These are phyloP conservation scores for Hofmannophila pseudospretella DNA, from an alignment of 2,888 invertebrate species.

Conservation along the genomic window DNA sequence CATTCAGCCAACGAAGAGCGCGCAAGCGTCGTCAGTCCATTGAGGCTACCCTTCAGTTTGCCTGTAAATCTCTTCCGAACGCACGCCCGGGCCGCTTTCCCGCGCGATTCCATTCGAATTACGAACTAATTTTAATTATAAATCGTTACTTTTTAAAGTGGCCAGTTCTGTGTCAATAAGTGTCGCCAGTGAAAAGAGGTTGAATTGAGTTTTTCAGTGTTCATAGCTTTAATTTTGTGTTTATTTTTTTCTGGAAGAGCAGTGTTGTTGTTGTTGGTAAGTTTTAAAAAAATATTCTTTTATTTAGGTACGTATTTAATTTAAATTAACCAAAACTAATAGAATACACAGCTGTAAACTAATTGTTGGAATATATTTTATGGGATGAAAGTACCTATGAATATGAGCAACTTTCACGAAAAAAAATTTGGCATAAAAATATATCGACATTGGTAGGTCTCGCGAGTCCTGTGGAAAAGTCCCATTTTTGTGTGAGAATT, in stretches of 20 bases:
- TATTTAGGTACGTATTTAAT: too few species aligned
- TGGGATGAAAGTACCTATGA: too few species aligned
- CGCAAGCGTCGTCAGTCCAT: constrained; percentile 57
- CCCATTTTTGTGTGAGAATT: too few species aligned
- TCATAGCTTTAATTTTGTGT: constrained; percentile 12
- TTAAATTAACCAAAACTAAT: too few species aligned
- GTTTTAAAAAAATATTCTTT: too few species aligned
- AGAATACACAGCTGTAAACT: too few species aligned
- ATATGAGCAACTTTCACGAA: too few species aligned
- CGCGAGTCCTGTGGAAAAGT: too few species aligned
- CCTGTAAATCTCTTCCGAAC: constrained; percentile 50
- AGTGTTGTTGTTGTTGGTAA: constrained; percentile 3
- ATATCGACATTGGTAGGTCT: too few species aligned
- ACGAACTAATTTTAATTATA: constrained; percentile 52
- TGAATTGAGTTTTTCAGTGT: constrained; percentile 16
- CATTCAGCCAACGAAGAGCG: constrained; percentile 32
- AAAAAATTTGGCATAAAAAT: too few species aligned
- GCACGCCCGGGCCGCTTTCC: constrained; percentile 53
- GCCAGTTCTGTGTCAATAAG: constrained; percentile 26
- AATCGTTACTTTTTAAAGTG: constrained; percentile 20
- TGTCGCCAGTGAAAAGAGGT: constrained; percentile 18
- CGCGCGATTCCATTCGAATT: constrained; percentile 43
- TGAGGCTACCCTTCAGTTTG: constrained; percentile 61
- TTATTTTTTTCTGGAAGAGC: constrained; percentile 12
- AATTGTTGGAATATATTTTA: too few species aligned